Percentiles rank a stretch among this genome's conserved stretches.
These are phyloP conservation scores for Drosophila sechellia DNA, from an alignment of 1,140 invertebrate species.

Conservation along the genomic window DNA sequence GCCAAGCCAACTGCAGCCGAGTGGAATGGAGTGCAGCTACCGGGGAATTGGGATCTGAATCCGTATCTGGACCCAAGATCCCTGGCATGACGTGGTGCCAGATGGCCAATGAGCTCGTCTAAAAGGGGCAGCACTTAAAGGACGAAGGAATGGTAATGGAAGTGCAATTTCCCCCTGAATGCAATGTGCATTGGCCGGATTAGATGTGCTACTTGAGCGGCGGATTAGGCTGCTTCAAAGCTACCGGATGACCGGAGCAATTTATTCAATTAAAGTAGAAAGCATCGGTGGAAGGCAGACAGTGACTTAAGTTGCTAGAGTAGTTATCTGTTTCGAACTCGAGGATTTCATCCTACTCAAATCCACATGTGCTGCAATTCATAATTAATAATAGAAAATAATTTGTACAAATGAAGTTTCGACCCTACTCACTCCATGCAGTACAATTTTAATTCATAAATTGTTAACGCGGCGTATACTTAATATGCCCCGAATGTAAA, in stretches of 20 bases:
- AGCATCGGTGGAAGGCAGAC: neutral
- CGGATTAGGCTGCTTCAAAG: conserved; percentile 22
- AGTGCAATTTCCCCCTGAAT: neutral
- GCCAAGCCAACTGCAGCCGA: conserved; percentile 25
- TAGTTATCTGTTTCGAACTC: neutral
- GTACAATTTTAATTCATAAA: neutral
- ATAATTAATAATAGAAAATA: too few relatives aligned
- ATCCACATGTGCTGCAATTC: too few relatives aligned
- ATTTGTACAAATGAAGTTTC: too few relatives aligned
- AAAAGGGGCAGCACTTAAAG: neutral
- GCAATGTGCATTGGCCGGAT: conserved; percentile 18
- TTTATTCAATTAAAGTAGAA: conserved; percentile 18
- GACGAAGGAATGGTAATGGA: neutral
- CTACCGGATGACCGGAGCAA: neutral
- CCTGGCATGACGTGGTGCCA: neutral
- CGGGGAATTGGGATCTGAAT: neutral
- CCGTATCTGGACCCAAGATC: neutral
- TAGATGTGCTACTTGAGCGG: conserved; percentile 21
- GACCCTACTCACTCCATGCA: too few relatives aligned
- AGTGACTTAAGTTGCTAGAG: neutral
- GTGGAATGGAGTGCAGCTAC: conserved; percentile 25
- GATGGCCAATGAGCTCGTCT: conserved; percentile 5
- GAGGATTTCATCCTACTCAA: too few relatives aligned
- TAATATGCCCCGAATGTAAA: neutral
- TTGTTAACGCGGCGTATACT: conserved; percentile 17